phyloP scores from a whole-genome alignment of 2,888 invertebrate species.

The Phengaris arion region DNA sequence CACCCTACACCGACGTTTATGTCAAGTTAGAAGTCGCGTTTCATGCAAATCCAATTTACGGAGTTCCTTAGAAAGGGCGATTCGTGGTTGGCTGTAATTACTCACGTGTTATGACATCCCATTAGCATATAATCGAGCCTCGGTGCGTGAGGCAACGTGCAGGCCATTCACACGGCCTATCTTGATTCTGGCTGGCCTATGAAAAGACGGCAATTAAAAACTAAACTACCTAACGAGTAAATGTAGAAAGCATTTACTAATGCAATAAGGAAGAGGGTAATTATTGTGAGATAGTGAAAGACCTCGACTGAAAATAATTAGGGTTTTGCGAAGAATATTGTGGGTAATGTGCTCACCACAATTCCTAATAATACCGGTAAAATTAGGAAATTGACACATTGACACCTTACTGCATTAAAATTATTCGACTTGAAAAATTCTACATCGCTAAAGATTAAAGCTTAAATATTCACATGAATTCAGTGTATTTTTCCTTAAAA shows the following conservation, averaged over 20 bases:
- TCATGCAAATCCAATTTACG: constrained; percentile 77
- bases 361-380: too few relatives aligned
- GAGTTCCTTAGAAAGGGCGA: constrained; percentile 72
- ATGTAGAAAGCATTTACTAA: constrained; percentile 63
- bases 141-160: constrained; percentile 73
- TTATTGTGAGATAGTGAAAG: constrained; percentile 27
- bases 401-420: too few relatives aligned
- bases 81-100: constrained; percentile 75
- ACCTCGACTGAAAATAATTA: constrained; percentile 8
- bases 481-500: too few relatives aligned
- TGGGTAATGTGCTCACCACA: too few relatives aligned
- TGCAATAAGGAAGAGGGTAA: constrained; percentile 35
- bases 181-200: constrained; percentile 74
- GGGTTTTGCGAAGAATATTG: not conserved
- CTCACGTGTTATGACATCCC: constrained; percentile 79
- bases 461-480: too few relatives aligned
- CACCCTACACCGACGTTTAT: constrained; percentile 50
- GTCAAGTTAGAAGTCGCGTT: constrained; percentile 67
- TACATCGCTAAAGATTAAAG: too few relatives aligned
- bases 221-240: constrained; percentile 70
- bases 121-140: constrained; percentile 78
- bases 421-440: too few relatives aligned
- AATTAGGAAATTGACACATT: too few relatives aligned
- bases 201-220: constrained; percentile 78
- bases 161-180: constrained; percentile 79